Evolutionary conservation across 2,797 vertebrate species (phyloP), one percentile per base, ranked within the genome.

Genomic region (Enteromius radiatus): DNA sequence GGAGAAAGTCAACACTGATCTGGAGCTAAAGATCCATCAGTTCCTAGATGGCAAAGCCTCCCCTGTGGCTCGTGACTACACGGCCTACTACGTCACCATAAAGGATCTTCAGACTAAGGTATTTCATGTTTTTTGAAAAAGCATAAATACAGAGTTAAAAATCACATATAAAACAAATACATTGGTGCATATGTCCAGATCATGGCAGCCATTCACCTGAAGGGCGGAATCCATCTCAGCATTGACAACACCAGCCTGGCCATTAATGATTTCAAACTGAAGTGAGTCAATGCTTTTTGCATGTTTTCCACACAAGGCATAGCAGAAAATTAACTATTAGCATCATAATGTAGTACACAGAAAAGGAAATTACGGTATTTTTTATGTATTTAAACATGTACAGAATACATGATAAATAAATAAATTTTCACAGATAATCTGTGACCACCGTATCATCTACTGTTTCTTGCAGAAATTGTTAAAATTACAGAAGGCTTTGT

Each of bases 1-100:
- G 90, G 96, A 98, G 89, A 92, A 49, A 0, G 95, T 95, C 69
- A 98, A 98, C 0, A 7, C 85, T 0, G 95, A 97, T 0, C 92
- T 98, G 54, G 97, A 98, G 90, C 86, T 90, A 3, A 94, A 95
- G 90, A 98, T 98, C 91, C 92, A 92, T 21, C 86, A 93, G 45
- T 93, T 96, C 93, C 93, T 94, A 23, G 94, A 93, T 23, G 86
- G 15, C 61, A 93, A 91, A 86, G 56, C 94, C 68, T 85, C 90
- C 6, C 92, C 93, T 0, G 11, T 15, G 2, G 12, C 88, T 41
- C 93, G 80, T 7, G 95, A 98, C 90, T 95, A 90, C 80, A 83
- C 85, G 2, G 81, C 86, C 0, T 95, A 92, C 74, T 89, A 91
- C n/a, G 77, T 69, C 11, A 86, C 89, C 33, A 96, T 97, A 1